Evolutionary conservation across 2,797 vertebrate species (phyloP).

Genomic region (Danionella dracula): DNA sequence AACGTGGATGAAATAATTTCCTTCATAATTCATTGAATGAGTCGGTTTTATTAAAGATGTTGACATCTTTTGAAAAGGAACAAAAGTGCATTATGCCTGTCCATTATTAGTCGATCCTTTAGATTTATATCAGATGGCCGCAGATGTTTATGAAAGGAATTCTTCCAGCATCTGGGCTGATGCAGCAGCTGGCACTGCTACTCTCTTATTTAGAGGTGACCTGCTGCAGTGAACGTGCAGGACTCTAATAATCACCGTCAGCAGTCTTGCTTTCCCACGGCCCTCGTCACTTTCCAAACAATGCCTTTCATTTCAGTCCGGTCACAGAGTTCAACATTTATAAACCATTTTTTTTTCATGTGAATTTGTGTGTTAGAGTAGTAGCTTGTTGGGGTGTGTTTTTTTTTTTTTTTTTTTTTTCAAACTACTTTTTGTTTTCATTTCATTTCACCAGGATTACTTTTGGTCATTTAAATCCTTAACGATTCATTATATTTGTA

Average conservation of each 20-base stretch:
- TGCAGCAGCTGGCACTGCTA: conserved; percentile 15
- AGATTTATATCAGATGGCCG: not conserved
- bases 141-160: conserved; percentile 16
- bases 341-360: too few species aligned
- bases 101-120: too few species aligned
- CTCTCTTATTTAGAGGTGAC: conserved; percentile 26
- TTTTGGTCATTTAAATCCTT: too few species aligned
- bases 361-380: too few species aligned
- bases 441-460: too few species aligned
- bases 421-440: too few species aligned
- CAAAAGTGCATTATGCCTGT: too few species aligned
- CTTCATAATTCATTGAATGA: too few species aligned
- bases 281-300: not conserved
- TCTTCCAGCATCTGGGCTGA: conserved; percentile 23
- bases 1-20: too few species aligned
- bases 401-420: not conserved
- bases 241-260: conserved; percentile 16
- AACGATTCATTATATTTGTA: too few species aligned
- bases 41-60: too few species aligned
- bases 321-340: not conserved
- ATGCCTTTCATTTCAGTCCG: not conserved
- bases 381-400: not conserved
- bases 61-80: too few species aligned
- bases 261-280: conserved; percentile 20
- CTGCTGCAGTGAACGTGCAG: conserved; percentile 3